These are phyloP conservation scores for Chionis minor DNA, from an alignment of 2,113 vertebrate species.

Conservation along the genomic window DNA sequence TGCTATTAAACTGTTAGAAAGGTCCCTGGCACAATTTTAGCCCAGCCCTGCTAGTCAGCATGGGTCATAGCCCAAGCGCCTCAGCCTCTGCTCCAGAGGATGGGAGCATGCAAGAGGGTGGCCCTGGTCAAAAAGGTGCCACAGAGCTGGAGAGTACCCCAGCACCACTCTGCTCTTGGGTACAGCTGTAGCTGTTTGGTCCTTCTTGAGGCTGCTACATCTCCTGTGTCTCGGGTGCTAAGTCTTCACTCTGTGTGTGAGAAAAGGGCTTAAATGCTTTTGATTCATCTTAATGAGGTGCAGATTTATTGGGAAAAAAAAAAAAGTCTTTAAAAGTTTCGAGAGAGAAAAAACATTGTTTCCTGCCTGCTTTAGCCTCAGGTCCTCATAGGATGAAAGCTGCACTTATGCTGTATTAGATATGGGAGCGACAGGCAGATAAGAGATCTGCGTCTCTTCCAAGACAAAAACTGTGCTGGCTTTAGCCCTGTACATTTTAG, in stretches of 20 bases:
- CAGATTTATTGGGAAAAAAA: background rate
- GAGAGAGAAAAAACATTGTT: background rate
- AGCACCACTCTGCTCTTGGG: background rate
- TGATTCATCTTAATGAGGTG: background rate
- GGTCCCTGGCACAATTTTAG: background rate
- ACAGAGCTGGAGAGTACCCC: background rate
- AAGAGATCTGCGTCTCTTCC: background rate
- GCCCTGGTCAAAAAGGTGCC: background rate
- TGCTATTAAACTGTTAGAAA: background rate
- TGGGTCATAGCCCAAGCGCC: background rate
- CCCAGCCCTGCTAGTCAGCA: background rate
- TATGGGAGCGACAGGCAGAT: background rate
- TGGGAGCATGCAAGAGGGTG: background rate
- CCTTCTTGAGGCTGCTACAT: background rate
- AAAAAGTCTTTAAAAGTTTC: background rate
- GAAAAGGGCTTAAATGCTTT: background rate
- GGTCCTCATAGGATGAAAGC: slow-evolving; percentile 16
- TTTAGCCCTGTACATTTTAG: background rate
- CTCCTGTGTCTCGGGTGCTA: background rate
- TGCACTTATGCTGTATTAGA: background rate
- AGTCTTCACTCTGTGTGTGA: background rate
- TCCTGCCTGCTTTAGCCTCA: slow-evolving; percentile 22
- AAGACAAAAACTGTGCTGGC: background rate
- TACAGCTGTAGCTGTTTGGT: background rate
- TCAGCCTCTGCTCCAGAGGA: background rate